Base-by-base conservation (phyloP, 64 coral and sea anemone species). In the Pocillopora verrucosa region DNA sequence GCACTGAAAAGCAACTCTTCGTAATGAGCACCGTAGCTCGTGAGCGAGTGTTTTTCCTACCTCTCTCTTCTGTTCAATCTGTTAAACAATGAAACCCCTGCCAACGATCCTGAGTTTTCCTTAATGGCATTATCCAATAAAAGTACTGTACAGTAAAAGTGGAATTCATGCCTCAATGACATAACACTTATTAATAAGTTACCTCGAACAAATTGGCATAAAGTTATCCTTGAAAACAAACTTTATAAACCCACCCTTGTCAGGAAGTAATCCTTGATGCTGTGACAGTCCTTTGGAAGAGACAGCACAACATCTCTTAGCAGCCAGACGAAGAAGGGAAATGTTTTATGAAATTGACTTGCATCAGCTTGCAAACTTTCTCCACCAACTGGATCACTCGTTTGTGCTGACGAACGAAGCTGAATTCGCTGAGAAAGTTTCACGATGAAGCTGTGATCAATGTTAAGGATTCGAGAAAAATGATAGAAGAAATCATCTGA, bases 401-500 rank as follows among this genome's bases (percentile, higher is more conserved):
- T 88, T 10, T 34, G 67, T 20, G 88, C 65, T 9, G 82, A 76
- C 30, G 94, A 77, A 25, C 76, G 86, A 26, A 95, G 86, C 78
- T 95, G 94, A 35, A 95, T 92, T 16, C 94, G 94, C 69, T 95
- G 94, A 22, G 89, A 95, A 65, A 95, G 94, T 76, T 95, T 92
- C 2, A 89, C 5, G 56, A 95, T 95, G n/a, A 91, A 95, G 85
- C 94, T 95, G 36, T 13, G 35, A n/a, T 17, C 1, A 2, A 45
- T 58, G 62, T 85, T 65, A 72, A 85, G 19, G 65, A 84, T 25
- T 11, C 25, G 2, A 70, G 22, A 70, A 9, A 20, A 19, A 20
- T 67, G 64, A 16, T 9, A 70, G 5, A 11, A 6, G 20, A 2
- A 70, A 70, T n/a, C 22, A 70, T 2, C 11, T 20, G n/a, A 70